Base-by-base conservation (phyloP, 2,797 vertebrate species). In the Apodemus agrarius region DNA sequence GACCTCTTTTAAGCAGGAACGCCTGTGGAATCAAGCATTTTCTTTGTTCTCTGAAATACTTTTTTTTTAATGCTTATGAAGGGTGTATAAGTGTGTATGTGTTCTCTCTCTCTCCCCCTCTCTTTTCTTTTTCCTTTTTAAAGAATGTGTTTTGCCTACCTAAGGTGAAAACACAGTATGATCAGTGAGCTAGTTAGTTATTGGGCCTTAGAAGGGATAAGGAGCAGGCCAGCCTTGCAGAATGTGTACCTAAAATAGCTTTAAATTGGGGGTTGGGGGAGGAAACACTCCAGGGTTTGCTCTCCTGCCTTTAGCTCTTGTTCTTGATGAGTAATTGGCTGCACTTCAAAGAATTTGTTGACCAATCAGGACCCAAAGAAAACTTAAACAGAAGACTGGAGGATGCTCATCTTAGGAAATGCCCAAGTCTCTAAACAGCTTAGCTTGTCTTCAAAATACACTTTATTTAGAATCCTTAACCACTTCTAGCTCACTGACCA, bases 1-100 rank as follows among this genome's bases (percentile, higher is more conserved):
- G 98, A 97, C 94, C 88, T 75, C 98, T 96, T 95, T 96, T 87
- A 78, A 96, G 88, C 79, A 87, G 10, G 34, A 29, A 14, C 0
- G 80, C 95, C 95, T 91, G 52, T 37, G 57, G 93, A 80, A 96
- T 67, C 96, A 91, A 83, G 94, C 93, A 93, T 96, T 95, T 96
- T 91, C 97, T 98, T 97, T 97, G 97, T 98, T 97, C 96, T 96
- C 82, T 26, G 79, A 95, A 81, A 97, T 88, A 88, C 69, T 94
- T 97, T 97, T 97, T 97, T 92, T 81, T 69, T 14, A 95, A 94
- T 90, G 93, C 87, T 96, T 97, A 57, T 69, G 93, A 92, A 63
- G 75, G 76, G 31, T 11, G 19, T 17, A 2, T 40, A 74, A 65
- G 57, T 74, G 43, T 40, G 29, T 79, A 19, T 6, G 40, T 57